Conservation (phyloP, 2,113 vertebrate species). For the Gila orcuttii region DNA sequence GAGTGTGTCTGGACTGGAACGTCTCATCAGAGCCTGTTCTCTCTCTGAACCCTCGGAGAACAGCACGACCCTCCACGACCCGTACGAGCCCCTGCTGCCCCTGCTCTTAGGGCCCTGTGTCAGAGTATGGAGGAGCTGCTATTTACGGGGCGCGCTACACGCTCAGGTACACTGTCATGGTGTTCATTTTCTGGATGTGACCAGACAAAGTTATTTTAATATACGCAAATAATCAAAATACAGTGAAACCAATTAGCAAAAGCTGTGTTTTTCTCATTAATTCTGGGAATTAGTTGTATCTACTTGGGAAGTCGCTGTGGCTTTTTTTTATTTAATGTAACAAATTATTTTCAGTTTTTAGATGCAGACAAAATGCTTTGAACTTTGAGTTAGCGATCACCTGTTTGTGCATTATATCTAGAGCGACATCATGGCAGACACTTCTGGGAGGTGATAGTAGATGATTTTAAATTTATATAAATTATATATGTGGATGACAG, state of each 20-base stretch:
- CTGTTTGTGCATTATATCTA: too few relatives aligned
- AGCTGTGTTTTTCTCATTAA: too few relatives aligned
- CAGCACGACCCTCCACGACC: slow-evolving; percentile 56
- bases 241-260: background rate
- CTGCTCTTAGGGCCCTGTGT: slow-evolving; percentile 82
- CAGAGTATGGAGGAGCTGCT: slow-evolving; percentile 88
- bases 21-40: slow-evolving; percentile 68
- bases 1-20: slow-evolving; percentile 77
- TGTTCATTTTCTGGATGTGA: background rate
- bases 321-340: too few relatives aligned
- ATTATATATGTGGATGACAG: too few relatives aligned
- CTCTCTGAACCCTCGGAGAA: slow-evolving; percentile 56
- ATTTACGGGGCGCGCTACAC: slow-evolving; percentile 85
- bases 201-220: background rate
- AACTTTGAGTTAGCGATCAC: too few relatives aligned
- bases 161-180: slow-evolving; percentile 75
- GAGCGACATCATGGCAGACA: too few relatives aligned
- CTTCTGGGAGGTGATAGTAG: too few relatives aligned
- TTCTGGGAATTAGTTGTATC: background rate
- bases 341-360: too few relatives aligned
- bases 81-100: slow-evolving; percentile 80
- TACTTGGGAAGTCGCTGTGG: background rate
- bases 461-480: too few relatives aligned
- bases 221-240: background rate
- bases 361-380: too few relatives aligned